Conservation (phyloP, 2,888 invertebrate genomes). For the Linnaemya vulpina region DNA sequence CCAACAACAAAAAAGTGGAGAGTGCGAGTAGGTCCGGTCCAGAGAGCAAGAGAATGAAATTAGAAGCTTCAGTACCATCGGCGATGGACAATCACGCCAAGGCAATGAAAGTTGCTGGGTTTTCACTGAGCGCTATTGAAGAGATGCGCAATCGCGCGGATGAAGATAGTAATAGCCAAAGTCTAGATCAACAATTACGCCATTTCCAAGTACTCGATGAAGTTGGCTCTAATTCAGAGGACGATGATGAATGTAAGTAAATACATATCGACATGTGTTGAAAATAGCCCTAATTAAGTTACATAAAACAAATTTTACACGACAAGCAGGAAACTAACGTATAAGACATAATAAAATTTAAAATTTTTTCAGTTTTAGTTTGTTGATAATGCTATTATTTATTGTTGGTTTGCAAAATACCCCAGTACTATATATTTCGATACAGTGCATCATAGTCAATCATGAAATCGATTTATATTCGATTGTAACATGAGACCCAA, state of each 20-base stretch:
- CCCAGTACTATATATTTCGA: too few relatives aligned
- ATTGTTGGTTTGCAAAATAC: too few relatives aligned
- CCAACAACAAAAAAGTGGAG: slow-evolving; percentile 18
- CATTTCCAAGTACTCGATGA: slow-evolving; percentile 88
- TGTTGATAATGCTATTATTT: too few relatives aligned
- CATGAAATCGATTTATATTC: too few relatives aligned
- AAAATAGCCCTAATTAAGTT: too few relatives aligned
- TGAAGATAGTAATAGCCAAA: slow-evolving; percentile 76
- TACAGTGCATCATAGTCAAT: too few relatives aligned
- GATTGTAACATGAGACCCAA: too few relatives aligned
- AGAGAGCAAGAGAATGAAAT: slow-evolving; percentile 53
- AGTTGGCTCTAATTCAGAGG: slow-evolving; percentile 84
- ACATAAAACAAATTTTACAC: too few relatives aligned
- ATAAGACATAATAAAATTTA: too few relatives aligned
- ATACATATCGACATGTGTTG: too few relatives aligned
- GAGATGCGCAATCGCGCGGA: slow-evolving; percentile 79
- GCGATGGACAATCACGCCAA: slow-evolving; percentile 73
- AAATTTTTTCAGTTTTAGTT: too few relatives aligned
- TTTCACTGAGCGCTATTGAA: slow-evolving; percentile 80
- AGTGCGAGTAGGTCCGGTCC: slow-evolving; percentile 25
- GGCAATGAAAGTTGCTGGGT: slow-evolving; percentile 79
- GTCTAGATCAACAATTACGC: slow-evolving; percentile 83
- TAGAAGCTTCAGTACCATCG: slow-evolving; percentile 22
- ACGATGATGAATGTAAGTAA: slow-evolving; percentile 75
- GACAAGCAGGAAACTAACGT: too few relatives aligned